Evolutionary conservation across 1,140 invertebrate genomes (phyloP).

Genomic region (Dinoponera quadriceps): DNA sequence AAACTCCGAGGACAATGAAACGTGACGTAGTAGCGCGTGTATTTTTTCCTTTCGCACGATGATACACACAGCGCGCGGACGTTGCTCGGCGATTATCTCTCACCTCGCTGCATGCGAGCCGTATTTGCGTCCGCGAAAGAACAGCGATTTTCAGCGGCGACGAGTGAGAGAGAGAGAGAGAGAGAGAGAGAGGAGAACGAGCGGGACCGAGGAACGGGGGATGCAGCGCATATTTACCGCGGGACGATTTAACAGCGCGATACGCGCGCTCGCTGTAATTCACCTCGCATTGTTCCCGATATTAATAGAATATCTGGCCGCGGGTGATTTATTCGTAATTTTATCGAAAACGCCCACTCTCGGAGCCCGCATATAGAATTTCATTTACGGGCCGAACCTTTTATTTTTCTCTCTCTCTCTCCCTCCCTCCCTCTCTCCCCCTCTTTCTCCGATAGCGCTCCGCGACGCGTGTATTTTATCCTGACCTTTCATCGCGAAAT

Average conservation of each 20-base stretch:
- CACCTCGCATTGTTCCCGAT: conserved; percentile 61
- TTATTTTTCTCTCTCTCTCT: conserved; percentile 38
- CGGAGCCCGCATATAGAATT: conserved; percentile 11
- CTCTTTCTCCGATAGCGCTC: background rate
- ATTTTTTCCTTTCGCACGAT: too few species aligned
- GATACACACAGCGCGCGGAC: too few species aligned
- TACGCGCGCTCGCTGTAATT: conserved; percentile 66
- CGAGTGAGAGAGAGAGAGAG: too few species aligned
- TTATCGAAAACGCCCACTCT: conserved; percentile 47
- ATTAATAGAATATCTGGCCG: conserved; percentile 72
- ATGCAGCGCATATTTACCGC: conserved; percentile 56
- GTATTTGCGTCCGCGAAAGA: too few species aligned
- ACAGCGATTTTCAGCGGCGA: too few species aligned
- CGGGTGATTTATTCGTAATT: conserved; percentile 71
- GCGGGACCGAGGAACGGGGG: background rate
- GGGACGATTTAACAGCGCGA: conserved; percentile 38
- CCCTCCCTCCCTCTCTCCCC: conserved; percentile 3
- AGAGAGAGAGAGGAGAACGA: background rate
- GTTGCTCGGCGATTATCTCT: too few species aligned
- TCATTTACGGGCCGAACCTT: conserved; percentile 50
- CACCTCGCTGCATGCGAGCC: too few species aligned
- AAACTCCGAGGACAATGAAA: too few species aligned
- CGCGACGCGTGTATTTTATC: background rate
- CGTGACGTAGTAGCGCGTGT: too few species aligned
- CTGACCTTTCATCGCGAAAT: conserved; percentile 29